Evolutionary conservation across 1,140 invertebrate species (phyloP).

Genomic region (Drosophila azteca): DNA sequence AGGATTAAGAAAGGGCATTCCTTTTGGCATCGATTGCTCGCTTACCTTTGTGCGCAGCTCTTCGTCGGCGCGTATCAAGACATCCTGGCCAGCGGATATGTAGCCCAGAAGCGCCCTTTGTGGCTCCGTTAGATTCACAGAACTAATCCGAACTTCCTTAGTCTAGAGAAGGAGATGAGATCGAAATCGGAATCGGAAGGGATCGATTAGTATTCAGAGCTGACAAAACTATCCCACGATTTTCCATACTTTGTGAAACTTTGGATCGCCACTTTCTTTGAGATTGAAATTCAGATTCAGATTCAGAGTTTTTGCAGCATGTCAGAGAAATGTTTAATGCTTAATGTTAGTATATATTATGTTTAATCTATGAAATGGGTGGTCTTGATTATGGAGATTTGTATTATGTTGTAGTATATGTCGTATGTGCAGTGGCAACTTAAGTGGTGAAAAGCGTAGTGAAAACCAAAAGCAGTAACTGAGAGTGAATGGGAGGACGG

Average conservation of each 20-base stretch:
- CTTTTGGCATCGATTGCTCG: background rate
- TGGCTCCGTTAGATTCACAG: slow-evolving; percentile 91
- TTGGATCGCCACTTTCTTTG: slow-evolving; percentile 61
- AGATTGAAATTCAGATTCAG: slow-evolving; percentile 1
- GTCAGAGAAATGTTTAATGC: slow-evolving; percentile 41
- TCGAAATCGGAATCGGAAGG: background rate
- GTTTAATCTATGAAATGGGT: slow-evolving; percentile 17
- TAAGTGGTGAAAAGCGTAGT: slow-evolving; percentile 54
- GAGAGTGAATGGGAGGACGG: slow-evolving; percentile 1
- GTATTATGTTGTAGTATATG: slow-evolving; percentile 9
- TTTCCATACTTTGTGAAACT: slow-evolving; percentile 76
- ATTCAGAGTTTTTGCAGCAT: slow-evolving; percentile 62
- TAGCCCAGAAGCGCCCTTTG: slow-evolving; percentile 96
- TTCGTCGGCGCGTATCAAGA: slow-evolving; percentile 93
- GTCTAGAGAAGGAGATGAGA: slow-evolving; percentile 85
- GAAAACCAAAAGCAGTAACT: slow-evolving; percentile 55
- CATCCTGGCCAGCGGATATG: slow-evolving; percentile 93
- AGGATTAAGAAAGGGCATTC: no score
- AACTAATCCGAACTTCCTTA: slow-evolving; percentile 93
- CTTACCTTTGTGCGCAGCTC: slow-evolving; percentile 88
- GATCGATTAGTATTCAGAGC: slow-evolving; percentile 5
- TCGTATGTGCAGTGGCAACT: slow-evolving; percentile 64
- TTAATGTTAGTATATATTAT: slow-evolving; percentile 40
- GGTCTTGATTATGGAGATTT: slow-evolving; percentile 15
- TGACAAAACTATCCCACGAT: background rate